phyloP scores from a whole-genome alignment of 2,797 vertebrate genomes.

The Cephalopachus bancanus region DNA sequence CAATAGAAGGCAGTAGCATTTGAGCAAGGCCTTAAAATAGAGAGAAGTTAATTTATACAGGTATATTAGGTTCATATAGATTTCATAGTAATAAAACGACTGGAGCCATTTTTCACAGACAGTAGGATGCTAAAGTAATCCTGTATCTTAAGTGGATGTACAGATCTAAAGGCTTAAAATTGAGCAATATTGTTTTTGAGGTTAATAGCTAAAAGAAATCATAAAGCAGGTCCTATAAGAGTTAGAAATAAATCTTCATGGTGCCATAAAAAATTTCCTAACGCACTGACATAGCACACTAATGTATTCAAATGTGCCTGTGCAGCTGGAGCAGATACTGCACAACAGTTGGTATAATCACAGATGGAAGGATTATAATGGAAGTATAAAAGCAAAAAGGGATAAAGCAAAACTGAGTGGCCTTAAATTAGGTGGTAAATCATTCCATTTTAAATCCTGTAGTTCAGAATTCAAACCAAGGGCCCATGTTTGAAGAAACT shows the following conservation, averaged over 20 bases:
- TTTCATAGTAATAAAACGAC: slow-evolving; percentile 4
- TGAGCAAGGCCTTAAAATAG: slow-evolving; percentile 50
- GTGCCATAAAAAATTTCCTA: slow-evolving; percentile 58
- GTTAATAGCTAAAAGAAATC: slow-evolving; percentile 57
- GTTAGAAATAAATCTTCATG: slow-evolving; percentile 71
- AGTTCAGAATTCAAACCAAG: slow-evolving; percentile 66
- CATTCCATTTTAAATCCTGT: slow-evolving; percentile 60
- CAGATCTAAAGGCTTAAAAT: slow-evolving; percentile 41
- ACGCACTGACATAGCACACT: background rate
- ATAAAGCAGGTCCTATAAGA: slow-evolving; percentile 49
- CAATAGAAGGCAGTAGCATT: slow-evolving; percentile 3
- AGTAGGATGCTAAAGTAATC: background rate
- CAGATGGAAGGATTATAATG: slow-evolving; percentile 59
- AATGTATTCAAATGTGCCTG: slow-evolving; percentile 53
- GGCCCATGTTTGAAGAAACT: slow-evolving; percentile 55
- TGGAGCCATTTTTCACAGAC: slow-evolving; percentile 22
- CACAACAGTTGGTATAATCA: slow-evolving; percentile 49
- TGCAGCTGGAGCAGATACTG: slow-evolving; percentile 47
- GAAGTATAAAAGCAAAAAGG: slow-evolving; percentile 63
- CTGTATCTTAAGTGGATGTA: background rate
- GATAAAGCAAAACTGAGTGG: slow-evolving; percentile 67
- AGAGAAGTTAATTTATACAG: background rate
- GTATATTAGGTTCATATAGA: slow-evolving; percentile 9
- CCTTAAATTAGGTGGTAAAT: slow-evolving; percentile 67
- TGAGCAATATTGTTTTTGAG: slow-evolving; percentile 55